Evolutionary conservation across 1,140 invertebrate genomes (phyloP).

Genomic region (Drosophila triauraria): DNA sequence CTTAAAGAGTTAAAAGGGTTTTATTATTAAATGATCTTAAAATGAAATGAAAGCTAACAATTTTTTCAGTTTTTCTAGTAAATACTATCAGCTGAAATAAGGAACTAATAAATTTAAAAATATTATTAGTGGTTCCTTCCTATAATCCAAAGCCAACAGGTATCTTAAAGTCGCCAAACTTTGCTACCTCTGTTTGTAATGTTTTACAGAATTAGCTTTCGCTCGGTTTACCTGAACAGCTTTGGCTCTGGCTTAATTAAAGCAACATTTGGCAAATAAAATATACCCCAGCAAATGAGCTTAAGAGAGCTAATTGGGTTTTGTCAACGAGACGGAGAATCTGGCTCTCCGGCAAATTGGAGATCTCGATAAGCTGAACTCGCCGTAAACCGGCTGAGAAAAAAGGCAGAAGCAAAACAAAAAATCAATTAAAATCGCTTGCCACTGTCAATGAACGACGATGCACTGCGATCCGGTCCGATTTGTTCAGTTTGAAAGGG

Average conservation of each 20-base stretch:
- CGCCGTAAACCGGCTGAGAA: slow-evolving; percentile 36
- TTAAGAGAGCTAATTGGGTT: slow-evolving; percentile 71
- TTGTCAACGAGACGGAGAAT: slow-evolving; percentile 16
- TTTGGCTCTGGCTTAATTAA: slow-evolving; percentile 69
- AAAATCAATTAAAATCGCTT: slow-evolving; percentile 44
- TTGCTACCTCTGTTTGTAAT: slow-evolving; percentile 31
- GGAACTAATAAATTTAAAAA: neutral
- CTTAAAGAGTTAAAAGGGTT: too few species aligned
- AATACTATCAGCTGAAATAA: neutral
- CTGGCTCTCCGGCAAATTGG: slow-evolving; percentile 15
- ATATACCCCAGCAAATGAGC: slow-evolving; percentile 67
- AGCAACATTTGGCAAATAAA: slow-evolving; percentile 73
- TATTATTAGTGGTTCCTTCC: neutral
- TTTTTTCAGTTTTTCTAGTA: neutral
- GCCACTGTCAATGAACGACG: slow-evolving; percentile 23
- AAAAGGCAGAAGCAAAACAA: slow-evolving; percentile 14
- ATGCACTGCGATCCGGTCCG: slow-evolving; percentile 22
- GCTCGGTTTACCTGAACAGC: slow-evolving; percentile 55
- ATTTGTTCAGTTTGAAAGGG: slow-evolving; percentile 29
- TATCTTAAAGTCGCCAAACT: neutral
- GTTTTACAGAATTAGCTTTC: slow-evolving; percentile 54
- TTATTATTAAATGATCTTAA: neutral
- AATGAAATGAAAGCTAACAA: too few species aligned
- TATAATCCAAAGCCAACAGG: neutral
- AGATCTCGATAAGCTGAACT: slow-evolving; percentile 59